phyloP scores from a whole-genome alignment of 2,888 invertebrate genomes.

The Cryptus viduatorius region DNA sequence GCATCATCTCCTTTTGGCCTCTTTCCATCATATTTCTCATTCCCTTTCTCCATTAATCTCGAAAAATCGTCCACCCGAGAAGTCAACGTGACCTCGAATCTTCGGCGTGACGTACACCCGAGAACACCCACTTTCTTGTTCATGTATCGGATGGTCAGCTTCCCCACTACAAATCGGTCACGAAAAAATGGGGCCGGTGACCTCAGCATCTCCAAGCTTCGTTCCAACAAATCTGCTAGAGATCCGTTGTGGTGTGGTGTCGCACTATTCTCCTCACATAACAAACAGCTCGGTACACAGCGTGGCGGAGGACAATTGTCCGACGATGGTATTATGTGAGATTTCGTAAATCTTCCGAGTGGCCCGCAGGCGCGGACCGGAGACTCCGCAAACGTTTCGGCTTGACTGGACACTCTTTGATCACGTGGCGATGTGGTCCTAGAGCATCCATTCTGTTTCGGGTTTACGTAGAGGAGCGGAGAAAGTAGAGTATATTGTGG shows the following conservation, averaged over 20 bases:
- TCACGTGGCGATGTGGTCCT: background rate
- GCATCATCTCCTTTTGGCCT: background rate
- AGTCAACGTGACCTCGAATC: constrained; percentile 24
- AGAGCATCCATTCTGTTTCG: constrained; percentile 1
- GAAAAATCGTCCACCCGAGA: constrained; percentile 30
- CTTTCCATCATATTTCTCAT: background rate
- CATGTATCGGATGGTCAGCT: constrained; percentile 6
- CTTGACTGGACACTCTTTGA: constrained; percentile 36
- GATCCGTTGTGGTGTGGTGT: background rate
- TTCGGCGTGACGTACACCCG: constrained; percentile 1
- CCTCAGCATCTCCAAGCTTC: constrained; percentile 51
- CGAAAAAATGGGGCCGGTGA: constrained; percentile 25
- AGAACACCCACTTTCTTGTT: constrained; percentile 20
- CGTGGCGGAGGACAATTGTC: constrained; percentile 11
- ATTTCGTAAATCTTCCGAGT: constrained; percentile 68
- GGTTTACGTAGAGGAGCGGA: constrained; percentile 1
- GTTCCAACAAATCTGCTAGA: constrained; percentile 5
- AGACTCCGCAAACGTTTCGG: constrained; percentile 18
- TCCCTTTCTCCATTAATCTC: constrained; percentile 15
- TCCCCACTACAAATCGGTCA: constrained; percentile 30
- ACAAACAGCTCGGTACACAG: constrained; percentile 5
- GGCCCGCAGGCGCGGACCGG: constrained; percentile 34
- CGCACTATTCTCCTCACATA: constrained; percentile 1
- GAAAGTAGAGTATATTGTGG: background rate
- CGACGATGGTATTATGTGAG: constrained; percentile 64